Percentiles rank a stretch among this genome's conserved stretches.
phyloP scores from a whole-genome alignment of 2,797 vertebrate genomes.

The Coregonus suidteri region DNA sequence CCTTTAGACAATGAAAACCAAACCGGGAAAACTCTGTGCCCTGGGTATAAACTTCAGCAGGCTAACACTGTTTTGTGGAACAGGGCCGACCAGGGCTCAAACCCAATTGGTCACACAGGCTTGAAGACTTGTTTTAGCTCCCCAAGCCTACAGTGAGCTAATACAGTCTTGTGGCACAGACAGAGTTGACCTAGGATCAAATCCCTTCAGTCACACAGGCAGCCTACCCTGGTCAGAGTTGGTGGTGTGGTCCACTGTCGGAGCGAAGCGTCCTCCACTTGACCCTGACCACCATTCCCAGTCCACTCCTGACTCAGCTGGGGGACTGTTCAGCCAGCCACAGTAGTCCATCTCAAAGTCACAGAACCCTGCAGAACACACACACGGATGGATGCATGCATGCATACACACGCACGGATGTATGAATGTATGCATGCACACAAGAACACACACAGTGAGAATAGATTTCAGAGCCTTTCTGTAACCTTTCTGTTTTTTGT shows the following conservation, averaged over 20 bases:
- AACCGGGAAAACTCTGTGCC: too few species aligned
- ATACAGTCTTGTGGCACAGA: too few species aligned
- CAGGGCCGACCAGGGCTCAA: too few species aligned
- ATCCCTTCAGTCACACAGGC: background rate
- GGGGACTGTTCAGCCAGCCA: slow-evolving; percentile 71
- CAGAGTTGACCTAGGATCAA: too few species aligned
- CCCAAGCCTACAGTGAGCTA: too few species aligned
- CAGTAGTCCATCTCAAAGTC: slow-evolving; percentile 81
- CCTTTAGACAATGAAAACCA: background rate
- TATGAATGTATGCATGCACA: background rate
- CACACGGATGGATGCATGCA: background rate
- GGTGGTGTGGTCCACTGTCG: slow-evolving; percentile 67
- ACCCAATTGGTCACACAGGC: too few species aligned
- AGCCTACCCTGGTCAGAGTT: slow-evolving; percentile 66
- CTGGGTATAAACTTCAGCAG: too few species aligned
- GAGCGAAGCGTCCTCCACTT: slow-evolving; percentile 27
- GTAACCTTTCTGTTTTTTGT: background rate
- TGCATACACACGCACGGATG: background rate
- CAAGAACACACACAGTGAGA: background rate
- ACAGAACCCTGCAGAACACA: slow-evolving; percentile 71
- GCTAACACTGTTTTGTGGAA: too few species aligned
- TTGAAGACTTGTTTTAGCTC: too few species aligned
- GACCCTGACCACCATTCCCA: slow-evolving; percentile 75
- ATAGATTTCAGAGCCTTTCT: background rate
- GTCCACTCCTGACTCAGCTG: slow-evolving; percentile 44